Evolutionary conservation across 2,113 vertebrate species (phyloP).

Genomic region (Notarius lentiginosus): DNA sequence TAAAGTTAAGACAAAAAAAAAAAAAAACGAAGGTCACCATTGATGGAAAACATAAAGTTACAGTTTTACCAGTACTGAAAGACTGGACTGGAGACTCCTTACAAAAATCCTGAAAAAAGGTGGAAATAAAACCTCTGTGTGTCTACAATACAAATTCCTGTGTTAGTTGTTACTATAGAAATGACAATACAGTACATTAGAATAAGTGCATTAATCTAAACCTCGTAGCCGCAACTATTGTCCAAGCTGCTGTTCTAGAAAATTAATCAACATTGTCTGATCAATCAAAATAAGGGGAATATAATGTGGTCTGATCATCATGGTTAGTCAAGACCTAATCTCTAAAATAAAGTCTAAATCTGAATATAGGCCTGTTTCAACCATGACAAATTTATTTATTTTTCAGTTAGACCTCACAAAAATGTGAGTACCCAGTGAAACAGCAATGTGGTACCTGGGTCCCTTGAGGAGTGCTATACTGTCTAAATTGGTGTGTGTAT

Average conservation of each 20-base stretch:
- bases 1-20: not conserved
- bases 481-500: constrained; percentile 28
- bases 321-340: not conserved
- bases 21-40: not conserved
- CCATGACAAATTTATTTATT: not conserved
- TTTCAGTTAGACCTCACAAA: constrained; percentile 17
- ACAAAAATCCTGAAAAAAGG: not conserved
- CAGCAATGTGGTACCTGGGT: not conserved
- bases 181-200: not conserved
- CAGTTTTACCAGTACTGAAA: not conserved
- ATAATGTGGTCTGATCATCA: not conserved
- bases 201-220: not conserved
- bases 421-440: constrained; percentile 9
- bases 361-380: not conserved
- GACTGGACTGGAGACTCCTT: not conserved
- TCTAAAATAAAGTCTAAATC: not conserved
- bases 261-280: not conserved
- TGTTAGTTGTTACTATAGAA: not conserved
- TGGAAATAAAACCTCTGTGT: not conserved
- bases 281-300: not conserved
- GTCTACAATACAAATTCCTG: not conserved
- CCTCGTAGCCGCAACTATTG: not conserved
- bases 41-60: not conserved
- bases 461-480: constrained; percentile 20
- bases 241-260: not conserved